Evolutionary conservation across 30 jellyfish, hydroid and myxozoan species (phyloP), one percentile per base, ranked within the genome.

Genomic region (Pseudorhiza aurosa): DNA sequence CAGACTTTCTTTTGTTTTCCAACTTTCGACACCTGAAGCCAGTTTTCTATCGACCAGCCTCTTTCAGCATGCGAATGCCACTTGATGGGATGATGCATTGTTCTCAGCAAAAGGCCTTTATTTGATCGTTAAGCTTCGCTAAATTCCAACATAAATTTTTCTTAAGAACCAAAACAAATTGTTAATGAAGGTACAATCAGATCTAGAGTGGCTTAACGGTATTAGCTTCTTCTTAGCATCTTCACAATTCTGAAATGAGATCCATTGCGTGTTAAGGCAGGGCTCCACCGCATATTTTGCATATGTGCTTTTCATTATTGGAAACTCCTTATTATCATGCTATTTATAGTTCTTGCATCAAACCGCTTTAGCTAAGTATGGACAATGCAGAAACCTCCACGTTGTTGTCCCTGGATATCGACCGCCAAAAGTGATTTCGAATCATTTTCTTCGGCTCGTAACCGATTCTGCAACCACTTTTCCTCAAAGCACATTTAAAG

Each of bases 131-230:
- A 53, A 53, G 67, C 67, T 53, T 53, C 29, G n/a, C 36, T 53
- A 18, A 53, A 53, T 15, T 53, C 24, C 67, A 53, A 36, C 36
- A 53, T 53, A 53, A 53, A 36, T 8, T 21, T 53, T 53, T 53
- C 19, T 5, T 14, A 46, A 53, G 67, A 33, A 18, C 67, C 67
- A 53, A 46, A 53, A 53, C 67, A 53, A 53, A 18, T 53, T 53
- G 6, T 53, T n/a, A 53, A 19, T 18, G 35, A 53, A 53, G 67
- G 67, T 53, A 2, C 8, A 12, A 53, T 53, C 14, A 53, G 3
- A 53, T 53, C 6, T 18, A 53, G 67, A 1, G 24, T 17, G 19
- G 67, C 67, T 53, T 53, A 53, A 18, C 67, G 24, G 4, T 53
- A 18, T 53, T 21, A 53, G 1, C 37, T n/a, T 53, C 14, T 21